Evolutionary conservation across 2,113 vertebrate species (phyloP).

Genomic region (Glareola pratincola): DNA sequence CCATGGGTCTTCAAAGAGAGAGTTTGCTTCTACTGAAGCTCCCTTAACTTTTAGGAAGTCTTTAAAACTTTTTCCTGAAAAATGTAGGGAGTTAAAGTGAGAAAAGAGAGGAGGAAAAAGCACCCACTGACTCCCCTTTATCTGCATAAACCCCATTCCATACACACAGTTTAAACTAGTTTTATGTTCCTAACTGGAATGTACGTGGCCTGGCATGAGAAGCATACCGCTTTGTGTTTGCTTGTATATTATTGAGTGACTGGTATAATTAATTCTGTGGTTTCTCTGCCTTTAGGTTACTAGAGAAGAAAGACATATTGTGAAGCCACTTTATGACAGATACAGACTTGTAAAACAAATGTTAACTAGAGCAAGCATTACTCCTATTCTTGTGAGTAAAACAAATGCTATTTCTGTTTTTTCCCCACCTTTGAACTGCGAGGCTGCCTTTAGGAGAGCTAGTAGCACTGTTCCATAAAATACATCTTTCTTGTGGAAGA

Average conservation of each 20-base stretch:
- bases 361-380: conserved; percentile 95
- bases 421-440: not conserved
- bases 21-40: not conserved
- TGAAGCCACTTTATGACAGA: conserved; percentile 95
- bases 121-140: not conserved
- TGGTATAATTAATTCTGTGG: conserved; percentile 64
- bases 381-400: conserved; percentile 88
- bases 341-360: conserved; percentile 97
- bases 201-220: not conserved
- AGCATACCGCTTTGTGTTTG: conserved; percentile 42
- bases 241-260: conserved; percentile 34
- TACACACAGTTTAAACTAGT: not conserved
- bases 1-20: not conserved
- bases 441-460: conserved; percentile 7
- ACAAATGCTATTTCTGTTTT: conserved; percentile 29
- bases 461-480: not conserved
- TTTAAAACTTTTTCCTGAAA: not conserved
- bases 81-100: not conserved
- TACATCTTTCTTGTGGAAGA: not conserved
- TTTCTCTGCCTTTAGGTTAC: conserved; percentile 82
- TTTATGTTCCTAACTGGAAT: not conserved
- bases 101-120: not conserved
- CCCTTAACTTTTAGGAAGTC: not conserved
- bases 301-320: conserved; percentile 90
- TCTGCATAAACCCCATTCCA: not conserved